Evolutionary conservation across 2,113 vertebrate genomes (phyloP), one percentile per base, ranked within the genome.

Genomic region (Grallaria varia): DNA sequence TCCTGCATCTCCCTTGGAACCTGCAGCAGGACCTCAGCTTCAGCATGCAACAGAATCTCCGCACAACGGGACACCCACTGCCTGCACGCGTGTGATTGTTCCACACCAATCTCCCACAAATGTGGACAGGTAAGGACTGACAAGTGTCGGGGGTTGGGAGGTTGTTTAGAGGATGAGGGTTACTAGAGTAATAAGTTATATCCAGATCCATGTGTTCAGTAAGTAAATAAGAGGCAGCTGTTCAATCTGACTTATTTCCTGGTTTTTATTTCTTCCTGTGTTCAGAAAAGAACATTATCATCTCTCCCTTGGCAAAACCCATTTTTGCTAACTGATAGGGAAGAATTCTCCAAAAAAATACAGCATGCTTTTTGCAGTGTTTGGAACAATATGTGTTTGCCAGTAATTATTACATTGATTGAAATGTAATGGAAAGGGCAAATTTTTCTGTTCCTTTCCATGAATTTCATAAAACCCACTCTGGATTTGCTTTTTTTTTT

Each of bases 61-160:
- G 3, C 96, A 84, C 84, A 96, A 90, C 0, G 96, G 96, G 64
- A 95, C 96, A 6, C 56, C 96, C 1, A 24, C 75, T 7, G 10
- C 92, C 56, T 82, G 90, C 71, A 15, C 93, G 0, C 90, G 8
- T 8, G 56, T 83, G 62, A 69, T 74, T n/a, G 71, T 87, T 53
- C 77, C 96, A 37, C 86, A 97, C 24, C 96, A 97, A 30, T 90
- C 96, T 82, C 72, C 97, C 22, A 14, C 59, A 9, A 93, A 91
- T 10, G 28, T 94, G 75, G 98, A 98, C 84, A 98, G 98, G 99
- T 99, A 78, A 97, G 97, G 81, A 22, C 64, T 23, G 20, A 23
- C 3, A 6, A 27, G 13, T 22, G 4, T 5, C n/a, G 2, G 31
- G 44, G 37, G 23, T 37, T 37, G n/a, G 11, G 33, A 4, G 1